These are phyloP conservation scores for Acanthochromis polyacanthus DNA, from an alignment of 2,113 vertebrate species.

Conservation along the genomic window DNA sequence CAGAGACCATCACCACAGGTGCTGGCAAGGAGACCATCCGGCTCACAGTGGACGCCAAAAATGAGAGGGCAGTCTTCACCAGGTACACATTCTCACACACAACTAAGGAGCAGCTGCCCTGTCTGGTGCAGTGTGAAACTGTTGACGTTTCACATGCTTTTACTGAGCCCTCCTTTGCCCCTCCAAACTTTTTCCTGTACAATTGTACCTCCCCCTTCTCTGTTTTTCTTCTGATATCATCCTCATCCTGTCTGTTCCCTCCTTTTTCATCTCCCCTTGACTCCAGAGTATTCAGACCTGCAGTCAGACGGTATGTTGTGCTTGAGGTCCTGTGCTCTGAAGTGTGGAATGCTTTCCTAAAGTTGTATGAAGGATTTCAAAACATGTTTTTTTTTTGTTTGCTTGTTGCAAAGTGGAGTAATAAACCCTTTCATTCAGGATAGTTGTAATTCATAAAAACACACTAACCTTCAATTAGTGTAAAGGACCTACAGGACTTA, in stretches of 20 bases:
- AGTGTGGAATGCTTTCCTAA: constrained; percentile 66
- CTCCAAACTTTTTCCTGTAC: constrained; percentile 20
- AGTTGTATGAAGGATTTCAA: constrained; percentile 43
- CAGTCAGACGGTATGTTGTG: constrained; percentile 78
- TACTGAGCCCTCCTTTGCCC: constrained; percentile 5
- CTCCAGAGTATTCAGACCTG: constrained; percentile 79
- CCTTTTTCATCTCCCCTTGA: constrained; percentile 54
- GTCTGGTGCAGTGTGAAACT: neutral
- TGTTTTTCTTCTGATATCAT: constrained; percentile 57
- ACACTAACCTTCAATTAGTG: constrained; percentile 53
- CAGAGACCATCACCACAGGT: constrained; percentile 79
- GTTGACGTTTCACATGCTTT: constrained; percentile 15
- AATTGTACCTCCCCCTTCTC: constrained; percentile 43
- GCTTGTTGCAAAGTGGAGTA: constrained; percentile 53
- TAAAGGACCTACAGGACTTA: constrained; percentile 11
- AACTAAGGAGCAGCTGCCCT: constrained; percentile 2
- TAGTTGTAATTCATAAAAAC: constrained; percentile 37
- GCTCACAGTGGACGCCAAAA: constrained; percentile 79
- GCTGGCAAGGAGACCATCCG: constrained; percentile 82
- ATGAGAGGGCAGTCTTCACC: constrained; percentile 83
- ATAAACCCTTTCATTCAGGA: constrained; percentile 20
- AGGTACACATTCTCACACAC: constrained; percentile 81
- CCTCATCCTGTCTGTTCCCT: constrained; percentile 62
- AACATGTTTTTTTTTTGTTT: constrained; percentile 49
- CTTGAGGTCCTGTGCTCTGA: constrained; percentile 58